These are phyloP conservation scores for Hylaeus anthracinus DNA, from an alignment of 1,140 invertebrate genomes.

Conservation along the genomic window DNA sequence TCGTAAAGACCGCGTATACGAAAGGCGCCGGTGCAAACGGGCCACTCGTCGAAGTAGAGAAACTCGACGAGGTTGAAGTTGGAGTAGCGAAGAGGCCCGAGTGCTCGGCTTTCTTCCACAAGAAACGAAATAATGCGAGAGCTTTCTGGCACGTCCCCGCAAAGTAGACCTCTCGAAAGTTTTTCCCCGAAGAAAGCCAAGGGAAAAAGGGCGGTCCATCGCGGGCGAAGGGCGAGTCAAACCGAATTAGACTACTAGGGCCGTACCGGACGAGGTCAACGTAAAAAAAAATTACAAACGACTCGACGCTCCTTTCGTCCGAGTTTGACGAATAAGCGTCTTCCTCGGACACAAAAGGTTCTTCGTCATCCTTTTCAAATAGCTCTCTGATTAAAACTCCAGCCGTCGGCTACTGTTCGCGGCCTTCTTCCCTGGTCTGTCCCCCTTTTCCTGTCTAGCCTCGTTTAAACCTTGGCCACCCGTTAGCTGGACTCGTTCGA, in stretches of 20 bases:
- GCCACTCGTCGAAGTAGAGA: conserved; percentile 32
- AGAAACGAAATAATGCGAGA: conserved; percentile 65
- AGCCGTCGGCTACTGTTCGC: conserved; percentile 46
- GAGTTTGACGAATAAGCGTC: conserved; percentile 2
- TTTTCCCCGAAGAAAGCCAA: conserved; percentile 40
- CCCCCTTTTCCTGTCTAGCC: neutral
- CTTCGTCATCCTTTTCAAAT: conserved; percentile 51
- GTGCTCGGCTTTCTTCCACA: conserved; percentile 52
- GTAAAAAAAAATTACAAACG: conserved; percentile 15
- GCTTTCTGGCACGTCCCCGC: conserved; percentile 61
- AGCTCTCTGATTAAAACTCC: conserved; percentile 62
- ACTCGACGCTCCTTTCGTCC: conserved; percentile 2
- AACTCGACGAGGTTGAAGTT: conserved; percentile 45
- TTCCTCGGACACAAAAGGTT: conserved; percentile 51
- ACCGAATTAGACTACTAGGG: conserved; percentile 26
- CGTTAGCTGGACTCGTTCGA: no score
- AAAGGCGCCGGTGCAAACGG: neutral
- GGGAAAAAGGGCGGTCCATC: neutral
- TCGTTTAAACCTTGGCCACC: neutral
- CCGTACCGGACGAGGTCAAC: neutral
- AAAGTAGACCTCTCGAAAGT: conserved; percentile 50
- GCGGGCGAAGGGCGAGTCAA: neutral
- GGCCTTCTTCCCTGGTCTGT: neutral
- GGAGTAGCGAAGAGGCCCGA: conserved; percentile 7
- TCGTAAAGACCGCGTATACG: neutral